Conservation (phyloP, 2,888 invertebrate species). For the Nephrocerus scutellatus region DNA sequence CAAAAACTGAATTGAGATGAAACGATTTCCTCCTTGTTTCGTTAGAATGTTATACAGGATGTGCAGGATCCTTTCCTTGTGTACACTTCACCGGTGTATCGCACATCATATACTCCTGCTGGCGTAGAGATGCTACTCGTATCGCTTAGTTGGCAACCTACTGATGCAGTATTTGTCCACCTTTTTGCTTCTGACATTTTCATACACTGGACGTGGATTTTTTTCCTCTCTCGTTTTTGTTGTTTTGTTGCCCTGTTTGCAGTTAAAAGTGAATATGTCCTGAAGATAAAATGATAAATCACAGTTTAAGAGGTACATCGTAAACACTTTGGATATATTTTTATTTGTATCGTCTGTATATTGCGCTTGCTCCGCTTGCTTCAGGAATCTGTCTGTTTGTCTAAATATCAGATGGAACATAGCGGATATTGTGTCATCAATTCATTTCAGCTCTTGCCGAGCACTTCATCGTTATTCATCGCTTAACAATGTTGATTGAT, state of each 20-base stretch:
- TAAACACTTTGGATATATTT: slow-evolving; percentile 29
- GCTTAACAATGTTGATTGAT: slow-evolving; percentile 16
- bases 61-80: no score
- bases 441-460: no score
- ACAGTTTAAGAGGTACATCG: slow-evolving; percentile 42
- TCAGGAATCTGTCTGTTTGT: no score
- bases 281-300: slow-evolving; percentile 31
- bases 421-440: no score
- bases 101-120: no score
- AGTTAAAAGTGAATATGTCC: not conserved
- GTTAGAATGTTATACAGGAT: no score
- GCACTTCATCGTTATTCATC: slow-evolving; percentile 2
- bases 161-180: not conserved
- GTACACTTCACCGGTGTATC: no score
- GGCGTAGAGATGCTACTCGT: no score
- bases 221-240: not conserved
- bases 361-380: not conserved
- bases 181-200: slow-evolving; percentile 1
- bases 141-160: slow-evolving; percentile 5
- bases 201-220: slow-evolving; percentile 1
- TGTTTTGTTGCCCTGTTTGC: not conserved
- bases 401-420: no score
- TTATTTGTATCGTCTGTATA: not conserved
- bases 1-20: no score
- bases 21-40: no score